Evolutionary conservation across 2,113 vertebrate species (phyloP), one percentile per base, ranked within the genome.

Genomic region (Apus apus): DNA sequence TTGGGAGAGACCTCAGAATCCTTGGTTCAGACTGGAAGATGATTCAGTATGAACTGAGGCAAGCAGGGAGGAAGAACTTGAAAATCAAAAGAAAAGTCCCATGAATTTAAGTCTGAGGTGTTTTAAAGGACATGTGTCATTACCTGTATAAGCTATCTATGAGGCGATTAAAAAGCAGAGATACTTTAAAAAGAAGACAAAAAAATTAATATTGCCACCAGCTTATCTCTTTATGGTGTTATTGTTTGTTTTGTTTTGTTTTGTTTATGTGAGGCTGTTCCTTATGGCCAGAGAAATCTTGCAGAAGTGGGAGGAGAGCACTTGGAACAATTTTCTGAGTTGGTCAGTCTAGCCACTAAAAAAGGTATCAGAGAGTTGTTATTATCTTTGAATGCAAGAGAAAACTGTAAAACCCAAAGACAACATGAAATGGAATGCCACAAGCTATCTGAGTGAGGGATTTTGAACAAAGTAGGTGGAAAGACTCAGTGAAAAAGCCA

Each of bases 1-100:
- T 96, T 67, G 77, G 91, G 80, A 96, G 95, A 68, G 85, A 94
- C 54, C 90, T 96, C 66, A 64, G 84, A 74, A 93, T 80, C 78
- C 79, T 97, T 80, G 27, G 32, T 85, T 86, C 85, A 94, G 67
- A 78, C 91, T 86, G 93, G 70, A 95, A 87, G 87, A 53, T 14
- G 45, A 86, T 86, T 91, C 11, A 54, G 36, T 22, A 38, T 40
- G 23, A 95, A 12, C 74, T 78, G 80, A 45, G 50, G 67, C 18
- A 53, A 57, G 15, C 15, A 45, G 71, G 51, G 50, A 94, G 58
- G 51, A 89, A 91, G 73, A 91, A 53, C 74, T 58, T 87, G 78
- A 36, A 96, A 91, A 79, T 3, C 22, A 76, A 81, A 93, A 80
- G 48, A 62, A 80, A 96, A 93, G 32, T 70, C 43, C 67, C 36